Conservation (phyloP, 2,888 invertebrate genomes). For the Argyresthia goedartella region DNA sequence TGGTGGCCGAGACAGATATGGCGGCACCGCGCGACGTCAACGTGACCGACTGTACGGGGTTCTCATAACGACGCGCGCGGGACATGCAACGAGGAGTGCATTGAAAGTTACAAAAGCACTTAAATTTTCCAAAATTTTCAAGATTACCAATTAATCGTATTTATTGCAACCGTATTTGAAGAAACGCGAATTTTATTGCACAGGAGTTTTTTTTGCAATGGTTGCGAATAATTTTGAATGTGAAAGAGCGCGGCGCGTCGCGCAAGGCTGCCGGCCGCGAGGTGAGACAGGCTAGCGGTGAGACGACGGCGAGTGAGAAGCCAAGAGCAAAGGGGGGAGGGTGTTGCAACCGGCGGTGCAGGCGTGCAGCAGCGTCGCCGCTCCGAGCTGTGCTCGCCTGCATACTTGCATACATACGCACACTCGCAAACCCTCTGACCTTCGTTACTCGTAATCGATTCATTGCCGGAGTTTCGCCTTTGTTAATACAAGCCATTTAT, state of each 20-base stretch:
- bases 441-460: constrained; percentile 64
- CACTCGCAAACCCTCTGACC: constrained; percentile 62
- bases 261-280: constrained; percentile 71
- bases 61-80: constrained; percentile 85
- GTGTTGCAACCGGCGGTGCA: constrained; percentile 70
- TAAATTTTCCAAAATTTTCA: constrained; percentile 43
- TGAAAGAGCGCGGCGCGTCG: constrained; percentile 71
- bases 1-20: constrained; percentile 76
- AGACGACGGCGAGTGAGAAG: constrained; percentile 68
- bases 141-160: constrained; percentile 51
- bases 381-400: constrained; percentile 59
- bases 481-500: constrained; percentile 4
- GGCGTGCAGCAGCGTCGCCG: constrained; percentile 70
- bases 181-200: constrained; percentile 50
- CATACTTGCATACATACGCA: constrained; percentile 67
- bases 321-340: constrained; percentile 68
- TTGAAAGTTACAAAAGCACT: constrained; percentile 66
- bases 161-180: constrained; percentile 51
- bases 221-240: constrained; percentile 71
- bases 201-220: constrained; percentile 63
- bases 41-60: constrained; percentile 80
- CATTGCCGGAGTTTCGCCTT: constrained; percentile 48
- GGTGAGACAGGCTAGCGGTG: constrained; percentile 71
- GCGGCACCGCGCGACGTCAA: constrained; percentile 78
- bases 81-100: constrained; percentile 75